These are phyloP conservation scores for Melipona quadrifasciata DNA, from an alignment of 1,140 invertebrate genomes.

Conservation along the genomic window DNA sequence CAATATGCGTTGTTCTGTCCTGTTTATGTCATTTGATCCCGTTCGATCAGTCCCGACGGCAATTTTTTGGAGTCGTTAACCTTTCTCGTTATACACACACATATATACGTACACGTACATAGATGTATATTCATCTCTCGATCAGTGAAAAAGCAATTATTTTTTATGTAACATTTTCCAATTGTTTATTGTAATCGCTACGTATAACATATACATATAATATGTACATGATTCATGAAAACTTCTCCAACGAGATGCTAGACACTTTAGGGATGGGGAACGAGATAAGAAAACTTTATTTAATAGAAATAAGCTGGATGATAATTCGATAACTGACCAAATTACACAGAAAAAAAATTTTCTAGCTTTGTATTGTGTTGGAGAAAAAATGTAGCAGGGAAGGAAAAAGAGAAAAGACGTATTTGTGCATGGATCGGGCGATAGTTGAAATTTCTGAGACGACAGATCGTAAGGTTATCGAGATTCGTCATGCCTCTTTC, in stretches of 20 bases:
- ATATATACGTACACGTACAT: background rate
- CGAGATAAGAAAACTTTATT: background rate
- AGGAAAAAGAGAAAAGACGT: background rate
- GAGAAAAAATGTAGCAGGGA: background rate
- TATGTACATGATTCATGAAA: constrained; percentile 1
- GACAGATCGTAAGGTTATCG: constrained; percentile 44
- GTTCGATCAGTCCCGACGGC: background rate
- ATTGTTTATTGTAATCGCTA: background rate
- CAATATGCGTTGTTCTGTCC: background rate
- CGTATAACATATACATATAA: background rate
- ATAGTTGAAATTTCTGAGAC: constrained; percentile 18
- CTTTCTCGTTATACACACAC: background rate
- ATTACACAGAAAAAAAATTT: background rate
- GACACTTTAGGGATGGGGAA: background rate
- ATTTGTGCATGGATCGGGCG: background rate
- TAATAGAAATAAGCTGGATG: background rate
- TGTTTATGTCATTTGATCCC: background rate
- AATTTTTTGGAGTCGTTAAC: constrained; percentile 24
- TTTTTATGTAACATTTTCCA: background rate
- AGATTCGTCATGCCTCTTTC: background rate
- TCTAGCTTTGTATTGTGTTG: background rate
- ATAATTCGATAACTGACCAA: too few relatives aligned
- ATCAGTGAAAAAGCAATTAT: background rate
- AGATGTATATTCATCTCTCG: too few relatives aligned
- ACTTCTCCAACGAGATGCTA: too few relatives aligned